These are phyloP conservation scores for Pinna nobilis DNA, from an alignment of 1,140 invertebrate species.

Conservation along the genomic window DNA sequence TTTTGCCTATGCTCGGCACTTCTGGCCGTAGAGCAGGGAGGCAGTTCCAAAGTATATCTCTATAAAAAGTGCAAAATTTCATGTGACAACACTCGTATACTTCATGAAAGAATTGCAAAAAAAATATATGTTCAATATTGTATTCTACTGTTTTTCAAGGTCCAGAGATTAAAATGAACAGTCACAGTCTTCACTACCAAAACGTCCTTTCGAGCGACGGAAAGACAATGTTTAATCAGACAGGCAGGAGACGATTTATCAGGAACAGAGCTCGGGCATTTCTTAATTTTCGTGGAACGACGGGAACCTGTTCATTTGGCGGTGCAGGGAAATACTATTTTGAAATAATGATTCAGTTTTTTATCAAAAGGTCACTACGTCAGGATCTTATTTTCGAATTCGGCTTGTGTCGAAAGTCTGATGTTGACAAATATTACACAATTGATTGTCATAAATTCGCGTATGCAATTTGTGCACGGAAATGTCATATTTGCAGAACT, in stretches of 20 bases:
- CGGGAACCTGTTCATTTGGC: slow-evolving; percentile 27
- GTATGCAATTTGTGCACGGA: slow-evolving; percentile 32
- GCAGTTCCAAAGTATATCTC: too few species aligned
- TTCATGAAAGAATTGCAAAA: too few species aligned
- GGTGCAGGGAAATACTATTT: slow-evolving; percentile 35
- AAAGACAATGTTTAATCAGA: slow-evolving; percentile 28
- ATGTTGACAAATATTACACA: slow-evolving; percentile 39
- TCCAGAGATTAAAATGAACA: slow-evolving; percentile 29
- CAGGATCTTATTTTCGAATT: slow-evolving; percentile 45
- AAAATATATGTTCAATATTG: background rate
- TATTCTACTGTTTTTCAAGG: slow-evolving; percentile 1
- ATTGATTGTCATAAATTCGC: slow-evolving; percentile 36
- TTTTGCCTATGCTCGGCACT: too few species aligned
- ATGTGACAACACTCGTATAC: background rate
- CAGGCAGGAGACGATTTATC: background rate
- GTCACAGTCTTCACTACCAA: slow-evolving; percentile 6
- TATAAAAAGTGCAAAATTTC: background rate
- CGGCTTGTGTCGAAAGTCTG: slow-evolving; percentile 29
- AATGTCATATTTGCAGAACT: slow-evolving; percentile 34
- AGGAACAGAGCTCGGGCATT: slow-evolving; percentile 19
- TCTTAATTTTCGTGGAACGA: slow-evolving; percentile 36
- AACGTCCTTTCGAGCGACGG: slow-evolving; percentile 27
- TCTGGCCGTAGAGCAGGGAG: too few species aligned
- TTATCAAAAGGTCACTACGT: slow-evolving; percentile 30
- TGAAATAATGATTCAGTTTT: slow-evolving; percentile 31